Conservation (phyloP, 2,113 vertebrate genomes). For the Lathamus discolor region DNA sequence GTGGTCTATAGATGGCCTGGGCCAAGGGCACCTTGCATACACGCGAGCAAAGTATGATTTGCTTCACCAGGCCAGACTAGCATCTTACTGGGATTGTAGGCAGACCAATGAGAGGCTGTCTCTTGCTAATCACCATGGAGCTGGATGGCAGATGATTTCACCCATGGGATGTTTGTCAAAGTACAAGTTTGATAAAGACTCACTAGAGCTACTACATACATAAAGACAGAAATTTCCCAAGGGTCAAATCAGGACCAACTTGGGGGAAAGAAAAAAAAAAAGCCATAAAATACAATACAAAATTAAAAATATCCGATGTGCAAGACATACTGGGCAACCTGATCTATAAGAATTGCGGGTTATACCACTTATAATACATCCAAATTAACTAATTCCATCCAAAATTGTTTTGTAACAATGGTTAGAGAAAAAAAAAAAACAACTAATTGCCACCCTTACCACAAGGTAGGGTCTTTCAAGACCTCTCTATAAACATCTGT, state of each 20-base stretch:
- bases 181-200: not conserved
- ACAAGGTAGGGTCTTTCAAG: not conserved
- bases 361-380: not conserved
- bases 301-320: rapidly evolving
- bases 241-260: not conserved
- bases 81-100: not conserved
- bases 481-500: not conserved
- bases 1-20: not conserved
- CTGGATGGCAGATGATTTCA: not conserved
- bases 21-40: not conserved
- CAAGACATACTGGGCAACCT: not conserved
- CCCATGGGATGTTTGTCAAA: not conserved
- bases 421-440: rapidly evolving
- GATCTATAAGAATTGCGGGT: not conserved
- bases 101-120: not conserved
- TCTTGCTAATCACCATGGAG: not conserved
- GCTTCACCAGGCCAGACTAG: not conserved
- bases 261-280: not conserved
- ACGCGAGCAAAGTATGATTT: not conserved
- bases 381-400: not conserved
- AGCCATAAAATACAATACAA: not conserved
- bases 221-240: not conserved
- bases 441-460: not conserved
- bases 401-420: not conserved
- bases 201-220: not conserved